phyloP scores from a whole-genome alignment of 1,140 invertebrate species.

The Myzus persicae region DNA sequence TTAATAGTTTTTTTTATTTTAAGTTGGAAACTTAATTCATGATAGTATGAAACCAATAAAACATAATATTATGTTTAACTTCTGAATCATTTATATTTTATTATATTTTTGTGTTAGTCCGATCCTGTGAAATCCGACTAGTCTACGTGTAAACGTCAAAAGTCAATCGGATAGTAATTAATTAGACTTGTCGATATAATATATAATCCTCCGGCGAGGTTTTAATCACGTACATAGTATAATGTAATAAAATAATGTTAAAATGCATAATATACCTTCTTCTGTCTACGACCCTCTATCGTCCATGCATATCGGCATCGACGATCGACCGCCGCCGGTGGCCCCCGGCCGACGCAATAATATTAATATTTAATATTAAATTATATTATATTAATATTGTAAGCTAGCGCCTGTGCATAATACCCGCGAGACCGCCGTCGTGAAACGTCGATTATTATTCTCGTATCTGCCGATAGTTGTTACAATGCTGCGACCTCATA shows the following conservation, averaged over 20 bases:
- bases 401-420: neutral
- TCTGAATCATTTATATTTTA: neutral
- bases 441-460: neutral
- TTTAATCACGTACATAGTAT: constrained; percentile 12
- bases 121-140: neutral
- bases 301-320: neutral
- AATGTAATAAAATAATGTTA: neutral
- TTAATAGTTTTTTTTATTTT: too few relatives aligned
- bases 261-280: neutral
- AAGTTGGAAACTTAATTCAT: neutral
- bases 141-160: neutral
- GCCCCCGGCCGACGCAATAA: neutral
- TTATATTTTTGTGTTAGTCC: too few relatives aligned
- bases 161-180: neutral
- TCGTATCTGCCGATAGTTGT: neutral
- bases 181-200: constrained; percentile 1
- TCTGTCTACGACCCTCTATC: constrained; percentile 19
- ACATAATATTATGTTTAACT: neutral
- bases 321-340: constrained; percentile 16
- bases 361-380: constrained; percentile 20
- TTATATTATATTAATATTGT: constrained; percentile 1
- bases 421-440: neutral
- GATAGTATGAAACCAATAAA: fast-evolving
- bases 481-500: neutral
- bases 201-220: neutral